Conservation (phyloP, 2,113 vertebrate genomes). For the Colossoma macropomum region DNA sequence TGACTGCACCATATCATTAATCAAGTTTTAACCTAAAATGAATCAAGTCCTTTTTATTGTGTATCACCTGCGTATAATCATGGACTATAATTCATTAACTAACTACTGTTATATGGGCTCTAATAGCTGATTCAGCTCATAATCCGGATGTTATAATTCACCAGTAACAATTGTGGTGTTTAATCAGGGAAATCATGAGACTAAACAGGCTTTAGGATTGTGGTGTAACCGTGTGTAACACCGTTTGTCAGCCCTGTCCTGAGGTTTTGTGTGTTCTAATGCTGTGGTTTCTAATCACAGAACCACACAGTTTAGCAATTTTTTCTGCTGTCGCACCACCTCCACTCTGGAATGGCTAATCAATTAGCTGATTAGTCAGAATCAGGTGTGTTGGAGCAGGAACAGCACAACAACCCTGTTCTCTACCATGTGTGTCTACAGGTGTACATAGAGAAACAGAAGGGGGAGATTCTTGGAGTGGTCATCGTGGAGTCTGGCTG, state of each 20-base stretch:
- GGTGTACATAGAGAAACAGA: constrained; percentile 98
- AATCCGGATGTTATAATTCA: too few species aligned
- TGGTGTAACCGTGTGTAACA: background rate
- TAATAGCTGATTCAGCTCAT: too few species aligned
- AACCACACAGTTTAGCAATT: background rate
- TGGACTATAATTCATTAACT: too few species aligned
- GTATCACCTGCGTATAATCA: too few species aligned
- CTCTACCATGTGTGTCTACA: constrained; percentile 56
- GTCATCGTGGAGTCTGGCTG: constrained; percentile 98
- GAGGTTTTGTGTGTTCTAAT: background rate
- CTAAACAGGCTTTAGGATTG: too few species aligned
- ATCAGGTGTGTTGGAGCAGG: background rate
- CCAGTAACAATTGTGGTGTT: too few species aligned
- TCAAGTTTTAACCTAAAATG: too few species aligned
- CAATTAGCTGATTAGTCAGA: background rate
- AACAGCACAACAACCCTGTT: background rate
- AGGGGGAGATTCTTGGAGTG: constrained; percentile 93
- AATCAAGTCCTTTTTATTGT: too few species aligned
- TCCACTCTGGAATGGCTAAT: background rate
- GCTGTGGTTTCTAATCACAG: background rate
- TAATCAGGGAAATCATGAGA: background rate
- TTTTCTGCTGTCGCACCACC: background rate
- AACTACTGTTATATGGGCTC: too few species aligned
- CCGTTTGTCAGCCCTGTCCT: background rate
- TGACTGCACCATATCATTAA: too few species aligned